Base-by-base conservation (phyloP, 2,113 vertebrate genomes). In the Pseudorasbora parva region DNA sequence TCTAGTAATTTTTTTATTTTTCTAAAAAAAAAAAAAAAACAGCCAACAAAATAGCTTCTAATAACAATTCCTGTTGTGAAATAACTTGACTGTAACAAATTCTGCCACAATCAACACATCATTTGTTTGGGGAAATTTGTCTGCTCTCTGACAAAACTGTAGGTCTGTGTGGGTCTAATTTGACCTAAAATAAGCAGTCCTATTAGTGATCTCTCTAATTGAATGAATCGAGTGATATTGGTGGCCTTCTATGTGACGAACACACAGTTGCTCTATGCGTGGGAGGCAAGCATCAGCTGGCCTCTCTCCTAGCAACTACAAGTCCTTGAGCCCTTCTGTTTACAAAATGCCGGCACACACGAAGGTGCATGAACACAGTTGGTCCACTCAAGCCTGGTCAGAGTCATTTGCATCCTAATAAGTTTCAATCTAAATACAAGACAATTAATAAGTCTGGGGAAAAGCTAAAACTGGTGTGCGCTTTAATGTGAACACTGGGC, bases 221-320 rank as follows among this genome's bases (percentile, higher is more conserved):
- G 79, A 81, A 69, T 81, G 79, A 81, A 69, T 37, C 0, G 43
- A 79, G 62, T 69, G 64, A 69, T 68, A 81, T 69, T 54, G 62
- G 57, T 66, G 78, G 57, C 59, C 79, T 51, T 69, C 79, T 69
- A 45, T 66, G 62, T 33, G 64, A 78, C 71, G 33, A 76, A 75
- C 72, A 82, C 71, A 84, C n/a, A 78, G 87, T 83, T 78, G 82
- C 83, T 23, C 75, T 68, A 72, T 25, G 87, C 87, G 84, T 88
- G 73, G 87, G 87, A 81, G 82, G 82, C 76, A 45, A 45, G 84
- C 82, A 76, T 77, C 87, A 81, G 82, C 84, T 86, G 87, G 75
- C 74, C 81, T 85, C 76, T 86, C 84, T 83, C 87, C 72, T 89
- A 87, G 86, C 88, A 89, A 87, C 86, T 73, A 76, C 74, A 37